Evolutionary conservation across 2,113 vertebrate genomes (phyloP), one percentile per base, ranked within the genome.

Genomic region (Mixornis gularis): DNA sequence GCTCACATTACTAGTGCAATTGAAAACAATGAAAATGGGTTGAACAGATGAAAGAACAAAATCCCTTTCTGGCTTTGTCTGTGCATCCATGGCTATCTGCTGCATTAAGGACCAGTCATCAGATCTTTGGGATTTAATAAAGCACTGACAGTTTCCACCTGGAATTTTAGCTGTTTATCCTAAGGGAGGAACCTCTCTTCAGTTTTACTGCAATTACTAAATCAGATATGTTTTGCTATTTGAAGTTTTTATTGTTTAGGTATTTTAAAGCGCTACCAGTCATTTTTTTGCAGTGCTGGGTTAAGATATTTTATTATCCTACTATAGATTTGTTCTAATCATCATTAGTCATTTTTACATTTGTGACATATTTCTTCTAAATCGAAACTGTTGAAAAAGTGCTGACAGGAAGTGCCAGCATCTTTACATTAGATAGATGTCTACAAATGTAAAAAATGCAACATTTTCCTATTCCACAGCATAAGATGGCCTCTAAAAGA

Each of bases 41-140:
- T 85, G 69, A 83, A 69, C 48, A 66, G 27, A 79, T 80, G 83
- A 95, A 89, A 87, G 59, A 94, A 63, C 48, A 72, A 81, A 94
- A 89, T 93, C 81, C 73, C 36, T 83, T 92, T 93, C 70, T 96
- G 76, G 15, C 72, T 89, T 43, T 4, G 4, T 32, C 32, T 48
- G 2, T 60, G 85, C 21, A 32, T 79, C 74, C 18, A 4, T 69
- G 25, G 62, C 85, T 90, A 89, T 95, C 90, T 94, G 87, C 80
- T 93, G 66, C 41, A 26, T 87, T 86, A 77, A 88, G 59, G 41
- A 38, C 53, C 63, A 90, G 41, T 85, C 71, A 51, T 85, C 71
- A 74, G 36, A 48, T 87, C 63, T 58, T 70, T 56, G 38, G 51
- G 41, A 58, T 87, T 89, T 93, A 91, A 59, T 87, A 34, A 76